A percentile compares a stretch with the other conserved stretches of the same genome.
Conservation (phyloP, 1,140 invertebrate species). For the Drosophila athabasca region DNA sequence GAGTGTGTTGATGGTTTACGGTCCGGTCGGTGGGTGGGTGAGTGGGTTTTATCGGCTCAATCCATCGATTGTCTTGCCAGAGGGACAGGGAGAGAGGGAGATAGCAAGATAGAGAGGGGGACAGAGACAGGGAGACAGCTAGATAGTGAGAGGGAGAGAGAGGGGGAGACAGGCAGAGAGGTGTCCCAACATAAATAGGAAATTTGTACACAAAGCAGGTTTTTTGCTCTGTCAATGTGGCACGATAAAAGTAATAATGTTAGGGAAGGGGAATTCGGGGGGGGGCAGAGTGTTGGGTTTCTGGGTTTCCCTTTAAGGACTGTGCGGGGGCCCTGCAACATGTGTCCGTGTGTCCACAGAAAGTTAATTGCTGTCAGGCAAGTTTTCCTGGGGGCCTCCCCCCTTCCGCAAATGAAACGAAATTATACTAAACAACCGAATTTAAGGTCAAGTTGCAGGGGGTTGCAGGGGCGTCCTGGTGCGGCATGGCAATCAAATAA, state of each 20-base stretch:
- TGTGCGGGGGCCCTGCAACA: constrained; percentile 17
- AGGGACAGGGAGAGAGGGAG: background rate
- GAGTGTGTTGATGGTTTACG: background rate
- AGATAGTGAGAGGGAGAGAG: background rate
- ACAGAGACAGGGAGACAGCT: too few species aligned
- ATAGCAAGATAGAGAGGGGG: background rate
- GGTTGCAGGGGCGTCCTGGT: too few species aligned
- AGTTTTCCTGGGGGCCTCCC: constrained; percentile 9
- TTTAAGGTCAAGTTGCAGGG: constrained; percentile 44
- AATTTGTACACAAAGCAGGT: constrained; percentile 71
- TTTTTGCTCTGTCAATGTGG: constrained; percentile 49
- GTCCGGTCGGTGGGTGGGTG: constrained; percentile 4
- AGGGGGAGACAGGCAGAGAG: background rate
- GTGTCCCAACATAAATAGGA: constrained; percentile 57
- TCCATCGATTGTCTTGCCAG: constrained; percentile 48
- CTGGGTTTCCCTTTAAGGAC: too few species aligned
- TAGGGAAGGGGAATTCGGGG: too few species aligned
- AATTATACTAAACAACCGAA: constrained; percentile 49
- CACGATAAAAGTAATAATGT: constrained; percentile 55
- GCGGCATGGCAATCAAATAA: constrained; percentile 46
- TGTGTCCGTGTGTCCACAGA: constrained; percentile 34
- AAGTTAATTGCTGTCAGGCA: constrained; percentile 54
- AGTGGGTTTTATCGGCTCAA: constrained; percentile 37
- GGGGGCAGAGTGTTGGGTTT: too few species aligned
- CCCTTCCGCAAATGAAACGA: constrained; percentile 32